phyloP scores from a whole-genome alignment of 2,113 vertebrate genomes.

The Taurulus bubalis region DNA sequence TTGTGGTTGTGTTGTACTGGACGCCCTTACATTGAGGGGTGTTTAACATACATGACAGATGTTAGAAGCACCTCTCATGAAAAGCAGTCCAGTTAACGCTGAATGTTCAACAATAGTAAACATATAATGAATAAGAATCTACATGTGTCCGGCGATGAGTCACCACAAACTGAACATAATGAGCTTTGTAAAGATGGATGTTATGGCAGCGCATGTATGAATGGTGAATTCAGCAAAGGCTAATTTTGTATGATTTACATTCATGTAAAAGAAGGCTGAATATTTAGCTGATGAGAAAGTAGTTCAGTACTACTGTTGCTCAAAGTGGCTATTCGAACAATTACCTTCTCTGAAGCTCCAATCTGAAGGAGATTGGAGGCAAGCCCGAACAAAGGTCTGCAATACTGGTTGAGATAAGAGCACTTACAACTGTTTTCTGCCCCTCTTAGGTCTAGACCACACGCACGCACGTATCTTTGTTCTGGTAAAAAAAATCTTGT shows the following conservation, averaged over 20 bases:
- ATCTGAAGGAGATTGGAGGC: conserved; percentile 35
- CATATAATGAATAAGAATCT: background rate
- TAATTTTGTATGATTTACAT: conserved; percentile 4
- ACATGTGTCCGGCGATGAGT: background rate
- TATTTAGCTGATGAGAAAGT: conserved; percentile 33
- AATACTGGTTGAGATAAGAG: conserved; percentile 43
- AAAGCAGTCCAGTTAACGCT: background rate
- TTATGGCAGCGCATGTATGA: background rate
- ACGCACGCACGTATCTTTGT: background rate
- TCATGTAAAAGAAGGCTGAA: background rate
- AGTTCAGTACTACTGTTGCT: conserved; percentile 16
- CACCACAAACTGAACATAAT: background rate
- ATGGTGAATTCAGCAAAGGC: background rate
- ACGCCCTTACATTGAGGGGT: background rate
- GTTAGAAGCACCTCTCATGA: background rate
- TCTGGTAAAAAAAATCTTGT: background rate
- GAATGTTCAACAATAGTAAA: background rate
- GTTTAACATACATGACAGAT: background rate
- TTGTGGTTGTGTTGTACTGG: background rate
- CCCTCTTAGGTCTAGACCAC: background rate
- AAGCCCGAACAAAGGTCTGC: conserved; percentile 35
- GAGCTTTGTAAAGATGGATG: background rate
- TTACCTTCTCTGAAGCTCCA: conserved; percentile 31
- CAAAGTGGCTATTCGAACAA: conserved; percentile 54
- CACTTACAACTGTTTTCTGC: conserved; percentile 13